phyloP scores from a whole-genome alignment of 2,113 vertebrate species.

The Marcusenius ussheri region DNA sequence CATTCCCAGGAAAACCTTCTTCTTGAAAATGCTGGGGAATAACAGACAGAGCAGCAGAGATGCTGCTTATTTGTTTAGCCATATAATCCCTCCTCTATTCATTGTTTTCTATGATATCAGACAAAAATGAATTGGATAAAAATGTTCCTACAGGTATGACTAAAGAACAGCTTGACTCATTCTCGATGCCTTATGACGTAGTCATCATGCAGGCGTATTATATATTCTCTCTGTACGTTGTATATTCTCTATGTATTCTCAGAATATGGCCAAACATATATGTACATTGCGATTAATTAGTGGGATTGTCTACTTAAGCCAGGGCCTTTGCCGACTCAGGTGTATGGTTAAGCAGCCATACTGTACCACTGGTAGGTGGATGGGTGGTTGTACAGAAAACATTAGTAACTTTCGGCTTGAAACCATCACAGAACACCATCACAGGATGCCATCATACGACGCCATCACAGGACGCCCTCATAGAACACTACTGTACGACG shows the following conservation, averaged over 20 bases:
- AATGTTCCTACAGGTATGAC: neutral
- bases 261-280: neutral
- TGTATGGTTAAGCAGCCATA: neutral
- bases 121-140: neutral
- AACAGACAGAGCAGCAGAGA: neutral
- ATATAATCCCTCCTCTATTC: neutral
- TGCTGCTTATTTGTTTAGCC: neutral
- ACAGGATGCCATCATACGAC: neutral
- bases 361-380: neutral
- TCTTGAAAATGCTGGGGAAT: neutral
- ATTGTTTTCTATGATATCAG: neutral
- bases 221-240: neutral
- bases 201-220: neutral
- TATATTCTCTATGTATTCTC: neutral
- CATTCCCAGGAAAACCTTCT: neutral
- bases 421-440: neutral
- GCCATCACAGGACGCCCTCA: neutral
- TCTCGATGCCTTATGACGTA: neutral
- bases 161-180: neutral
- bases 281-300: neutral
- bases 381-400: neutral
- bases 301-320: neutral
- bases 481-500: fast-evolving
- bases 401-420: neutral
- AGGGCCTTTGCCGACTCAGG: neutral